Conservation (phyloP, 2,797 vertebrate species). For the Cichlasoma orientale region DNA sequence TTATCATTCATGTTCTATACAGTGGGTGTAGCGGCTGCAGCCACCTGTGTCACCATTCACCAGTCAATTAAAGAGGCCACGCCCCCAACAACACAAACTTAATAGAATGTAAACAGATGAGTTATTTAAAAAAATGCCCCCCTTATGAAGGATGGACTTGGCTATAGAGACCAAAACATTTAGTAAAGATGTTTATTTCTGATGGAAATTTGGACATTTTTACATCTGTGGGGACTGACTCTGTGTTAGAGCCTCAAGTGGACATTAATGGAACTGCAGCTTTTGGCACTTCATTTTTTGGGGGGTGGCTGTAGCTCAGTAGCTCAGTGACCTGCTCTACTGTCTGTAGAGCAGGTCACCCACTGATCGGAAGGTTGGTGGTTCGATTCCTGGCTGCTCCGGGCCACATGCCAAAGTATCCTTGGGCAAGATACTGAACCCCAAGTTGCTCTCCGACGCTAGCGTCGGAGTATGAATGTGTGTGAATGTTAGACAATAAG, state of each 20-base stretch:
- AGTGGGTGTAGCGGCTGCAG: neutral
- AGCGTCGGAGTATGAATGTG: too few species aligned
- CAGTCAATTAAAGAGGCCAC: neutral
- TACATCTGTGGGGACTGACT: neutral
- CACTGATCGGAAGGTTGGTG: too few species aligned
- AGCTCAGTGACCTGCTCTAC: too few species aligned
- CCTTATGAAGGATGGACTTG: neutral
- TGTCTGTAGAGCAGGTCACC: too few species aligned
- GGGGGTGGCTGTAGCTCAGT: too few species aligned
- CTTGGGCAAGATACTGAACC: too few species aligned
- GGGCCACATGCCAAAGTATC: too few species aligned
- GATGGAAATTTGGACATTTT: neutral
- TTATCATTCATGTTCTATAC: neutral
- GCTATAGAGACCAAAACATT: accelerated
- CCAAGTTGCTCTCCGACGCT: too few species aligned
- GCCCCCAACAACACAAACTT: neutral
- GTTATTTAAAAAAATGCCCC: too few species aligned
- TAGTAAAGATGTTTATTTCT: neutral
- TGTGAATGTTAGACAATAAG: too few species aligned
- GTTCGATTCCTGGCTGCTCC: too few species aligned
- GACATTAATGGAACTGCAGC: neutral
- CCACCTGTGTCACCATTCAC: too few species aligned
- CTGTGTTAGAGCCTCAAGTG: neutral
- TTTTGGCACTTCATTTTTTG: neutral
- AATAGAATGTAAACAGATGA: neutral